These are phyloP conservation scores for Epirrhoe alternata DNA, from an alignment of 2,888 invertebrate genomes.

Conservation along the genomic window DNA sequence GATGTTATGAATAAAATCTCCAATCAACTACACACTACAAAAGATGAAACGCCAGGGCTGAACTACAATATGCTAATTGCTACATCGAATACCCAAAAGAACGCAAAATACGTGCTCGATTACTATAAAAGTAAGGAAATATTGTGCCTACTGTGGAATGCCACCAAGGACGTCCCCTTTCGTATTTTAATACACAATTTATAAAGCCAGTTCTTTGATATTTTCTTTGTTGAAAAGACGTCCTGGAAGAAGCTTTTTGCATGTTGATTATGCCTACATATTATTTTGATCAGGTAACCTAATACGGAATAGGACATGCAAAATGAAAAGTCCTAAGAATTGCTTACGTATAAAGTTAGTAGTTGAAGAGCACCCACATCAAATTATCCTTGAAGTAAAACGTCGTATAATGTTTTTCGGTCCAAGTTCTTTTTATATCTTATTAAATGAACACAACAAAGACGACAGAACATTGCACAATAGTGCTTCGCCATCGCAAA, in stretches of 20 bases:
- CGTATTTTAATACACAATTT: constrained; percentile 22
- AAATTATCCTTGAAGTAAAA: too few relatives aligned
- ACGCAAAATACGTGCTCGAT: constrained; percentile 26
- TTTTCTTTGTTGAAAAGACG: constrained; percentile 4
- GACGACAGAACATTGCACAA: constrained; percentile 4
- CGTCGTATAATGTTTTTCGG: too few relatives aligned
- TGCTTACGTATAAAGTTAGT: too few relatives aligned
- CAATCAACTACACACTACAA: background rate
- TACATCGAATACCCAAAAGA: constrained; percentile 14
- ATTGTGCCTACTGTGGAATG: constrained; percentile 32
- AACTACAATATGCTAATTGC: constrained; percentile 16
- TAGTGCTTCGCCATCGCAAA: constrained; percentile 27
- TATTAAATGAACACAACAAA: constrained; percentile 14
- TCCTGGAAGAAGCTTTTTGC: background rate
- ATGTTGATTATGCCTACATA: background rate
- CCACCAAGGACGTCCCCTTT: constrained; percentile 38
- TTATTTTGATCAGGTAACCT: background rate
- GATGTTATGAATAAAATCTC: too few relatives aligned
- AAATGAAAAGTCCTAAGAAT: too few relatives aligned
- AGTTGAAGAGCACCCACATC: too few relatives aligned
- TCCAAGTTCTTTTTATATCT: too few relatives aligned
- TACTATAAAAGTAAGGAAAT: constrained; percentile 43
- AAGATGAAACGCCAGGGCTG: background rate
- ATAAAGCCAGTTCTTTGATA: background rate
- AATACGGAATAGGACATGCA: background rate